Conservation (phyloP, 2,888 invertebrate genomes). For the Drosophila longiperda region DNA sequence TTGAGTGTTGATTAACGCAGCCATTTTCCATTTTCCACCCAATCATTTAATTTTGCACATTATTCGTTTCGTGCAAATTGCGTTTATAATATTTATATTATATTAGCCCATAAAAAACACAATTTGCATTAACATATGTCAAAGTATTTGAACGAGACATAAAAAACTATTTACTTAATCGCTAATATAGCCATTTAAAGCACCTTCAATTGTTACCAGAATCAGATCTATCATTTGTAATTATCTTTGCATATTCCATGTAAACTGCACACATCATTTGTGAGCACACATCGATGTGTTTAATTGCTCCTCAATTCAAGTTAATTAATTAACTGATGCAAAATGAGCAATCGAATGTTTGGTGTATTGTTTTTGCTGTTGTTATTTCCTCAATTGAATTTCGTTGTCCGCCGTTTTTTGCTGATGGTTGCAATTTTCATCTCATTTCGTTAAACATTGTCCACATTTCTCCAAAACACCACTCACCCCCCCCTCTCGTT, state of each 20-base stretch:
- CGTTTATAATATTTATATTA: background rate
- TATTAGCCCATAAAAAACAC: too few relatives aligned
- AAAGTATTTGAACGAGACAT: too few relatives aligned
- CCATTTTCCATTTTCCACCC: background rate
- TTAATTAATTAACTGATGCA: conserved; percentile 30
- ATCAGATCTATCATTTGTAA: background rate
- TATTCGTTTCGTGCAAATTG: background rate
- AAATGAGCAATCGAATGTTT: conserved; percentile 31
- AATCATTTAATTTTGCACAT: background rate
- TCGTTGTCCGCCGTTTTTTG: conserved; percentile 44
- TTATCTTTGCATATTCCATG: background rate
- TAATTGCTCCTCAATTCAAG: conserved; percentile 10
- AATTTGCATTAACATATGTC: background rate
- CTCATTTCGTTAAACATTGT: background rate
- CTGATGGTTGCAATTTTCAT: conserved; percentile 58
- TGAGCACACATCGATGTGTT: background rate
- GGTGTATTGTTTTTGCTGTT: conserved; percentile 1
- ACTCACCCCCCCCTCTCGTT: background rate
- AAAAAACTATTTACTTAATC: background rate
- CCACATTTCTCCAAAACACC: background rate
- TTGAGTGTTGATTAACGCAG: conserved; percentile 9
- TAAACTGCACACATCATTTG: background rate
- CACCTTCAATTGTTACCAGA: background rate
- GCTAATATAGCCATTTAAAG: background rate
- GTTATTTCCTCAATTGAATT: conserved; percentile 31